Evolutionary conservation across 2,113 vertebrate genomes (phyloP).

Genomic region (Apodemus sylvaticus): DNA sequence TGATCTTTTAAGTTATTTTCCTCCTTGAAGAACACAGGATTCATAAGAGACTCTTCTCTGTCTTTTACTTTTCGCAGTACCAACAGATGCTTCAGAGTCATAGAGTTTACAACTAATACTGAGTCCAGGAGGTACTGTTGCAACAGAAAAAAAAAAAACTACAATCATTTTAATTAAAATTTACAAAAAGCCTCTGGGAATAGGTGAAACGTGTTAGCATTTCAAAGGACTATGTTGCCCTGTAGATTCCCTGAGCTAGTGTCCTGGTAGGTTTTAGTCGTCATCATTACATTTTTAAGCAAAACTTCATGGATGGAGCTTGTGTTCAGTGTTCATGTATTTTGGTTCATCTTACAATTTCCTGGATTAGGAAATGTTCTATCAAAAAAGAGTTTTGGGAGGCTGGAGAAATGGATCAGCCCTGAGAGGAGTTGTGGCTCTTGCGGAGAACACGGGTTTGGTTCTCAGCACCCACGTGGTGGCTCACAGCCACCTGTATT

Average conservation of each 20-base stretch:
- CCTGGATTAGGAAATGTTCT: neutral
- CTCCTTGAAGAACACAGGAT: neutral
- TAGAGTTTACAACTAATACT: neutral
- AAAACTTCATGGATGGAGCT: neutral
- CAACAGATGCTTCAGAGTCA: neutral
- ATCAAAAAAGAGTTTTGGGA: neutral
- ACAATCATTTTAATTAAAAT: neutral
- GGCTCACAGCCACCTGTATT: neutral
- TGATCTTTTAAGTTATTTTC: neutral
- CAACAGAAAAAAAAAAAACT: neutral
- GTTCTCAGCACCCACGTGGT: too few species aligned
- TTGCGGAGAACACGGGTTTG: too few species aligned
- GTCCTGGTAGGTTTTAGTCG: neutral
- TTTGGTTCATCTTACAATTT: constrained; percentile 40
- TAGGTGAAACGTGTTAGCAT: neutral
- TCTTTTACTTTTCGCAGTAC: neutral
- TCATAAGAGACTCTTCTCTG: neutral
- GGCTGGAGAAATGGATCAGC: too few species aligned
- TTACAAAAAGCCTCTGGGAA: neutral
- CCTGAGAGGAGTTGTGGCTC: too few species aligned
- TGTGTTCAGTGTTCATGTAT: neutral
- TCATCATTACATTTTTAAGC: neutral
- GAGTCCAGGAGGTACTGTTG: neutral
- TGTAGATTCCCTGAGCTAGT: neutral
- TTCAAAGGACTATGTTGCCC: neutral